A percentile compares a stretch with the other conserved stretches of the same genome.
Evolutionary conservation across 2,888 invertebrate genomes (phyloP).

Genomic region (Labia minor): DNA sequence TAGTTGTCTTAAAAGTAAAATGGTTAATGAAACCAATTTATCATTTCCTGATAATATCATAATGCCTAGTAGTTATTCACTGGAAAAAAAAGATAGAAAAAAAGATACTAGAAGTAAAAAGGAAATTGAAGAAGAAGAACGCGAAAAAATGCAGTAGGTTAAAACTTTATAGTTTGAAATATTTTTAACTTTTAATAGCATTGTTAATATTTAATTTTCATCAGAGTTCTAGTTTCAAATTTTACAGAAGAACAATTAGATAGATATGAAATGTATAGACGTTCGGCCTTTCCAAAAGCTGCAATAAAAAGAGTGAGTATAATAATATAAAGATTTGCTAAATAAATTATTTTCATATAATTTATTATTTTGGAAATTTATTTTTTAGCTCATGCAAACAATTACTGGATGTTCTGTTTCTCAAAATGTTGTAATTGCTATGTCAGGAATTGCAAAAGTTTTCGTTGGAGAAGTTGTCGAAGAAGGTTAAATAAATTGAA

Average conservation of each 20-base stretch:
- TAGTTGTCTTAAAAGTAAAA: background rate
- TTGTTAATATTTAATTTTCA: too few species aligned
- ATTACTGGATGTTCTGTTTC: conserved; percentile 94
- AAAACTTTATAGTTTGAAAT: background rate
- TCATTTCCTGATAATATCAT: conserved; percentile 13
- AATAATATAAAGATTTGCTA: background rate
- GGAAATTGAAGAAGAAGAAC: conserved; percentile 84
- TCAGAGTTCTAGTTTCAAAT: conserved; percentile 92
- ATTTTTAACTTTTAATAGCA: background rate
- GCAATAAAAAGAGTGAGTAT: conserved; percentile 73
- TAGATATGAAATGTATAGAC: conserved; percentile 95
- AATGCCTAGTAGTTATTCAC: background rate
- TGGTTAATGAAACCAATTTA: conserved; percentile 8
- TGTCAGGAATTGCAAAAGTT: conserved; percentile 98
- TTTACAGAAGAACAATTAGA: conserved; percentile 97
- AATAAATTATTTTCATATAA: background rate
- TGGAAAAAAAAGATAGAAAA: conserved; percentile 45
- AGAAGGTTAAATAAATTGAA: conserved; percentile 57
- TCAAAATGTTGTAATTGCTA: conserved; percentile 98
- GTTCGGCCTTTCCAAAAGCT: conserved; percentile 96
- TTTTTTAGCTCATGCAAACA: conserved; percentile 75
- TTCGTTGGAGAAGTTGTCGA: conserved; percentile 99
- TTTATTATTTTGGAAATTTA: background rate
- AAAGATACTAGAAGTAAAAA: conserved; percentile 54
- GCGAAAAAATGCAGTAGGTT: conserved; percentile 91